Evolutionary conservation across 2,888 invertebrate species (phyloP).

Genomic region (Zhuqinia jingwanae): DNA sequence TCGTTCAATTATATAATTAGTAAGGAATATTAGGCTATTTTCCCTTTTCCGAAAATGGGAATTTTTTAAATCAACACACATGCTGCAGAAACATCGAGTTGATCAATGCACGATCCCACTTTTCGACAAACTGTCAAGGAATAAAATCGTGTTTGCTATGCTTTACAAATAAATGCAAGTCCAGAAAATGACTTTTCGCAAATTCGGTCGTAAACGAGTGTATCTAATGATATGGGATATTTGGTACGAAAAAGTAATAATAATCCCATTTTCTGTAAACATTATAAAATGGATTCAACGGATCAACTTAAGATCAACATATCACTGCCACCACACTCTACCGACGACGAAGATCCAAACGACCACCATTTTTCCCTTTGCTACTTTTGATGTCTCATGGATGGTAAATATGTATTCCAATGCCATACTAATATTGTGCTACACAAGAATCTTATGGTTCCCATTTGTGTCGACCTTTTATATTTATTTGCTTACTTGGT

Average conservation of each 20-base stretch:
- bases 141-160: no score
- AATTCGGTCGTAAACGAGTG: no score
- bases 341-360: background rate
- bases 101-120: no score
- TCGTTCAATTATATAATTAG: no score
- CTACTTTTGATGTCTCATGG: background rate
- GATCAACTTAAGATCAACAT: slow-evolving; percentile 61
- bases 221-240: slow-evolving; percentile 35
- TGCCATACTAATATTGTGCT: background rate
- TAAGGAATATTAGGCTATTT: no score
- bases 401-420: no score
- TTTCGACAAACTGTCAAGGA: no score
- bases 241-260: slow-evolving; percentile 19
- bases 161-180: no score
- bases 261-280: slow-evolving; percentile 64
- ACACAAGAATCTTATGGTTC: background rate
- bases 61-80: no score
- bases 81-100: no score
- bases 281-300: slow-evolving; percentile 60
- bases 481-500: slow-evolving; percentile 25
- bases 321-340: slow-evolving; percentile 15
- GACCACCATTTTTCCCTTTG: slow-evolving; percentile 11
- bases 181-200: no score
- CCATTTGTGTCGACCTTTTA: slow-evolving; percentile 22
- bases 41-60: no score